Evolutionary conservation across 1,140 invertebrate species (phyloP).

Genomic region (Hyphantria cunea): DNA sequence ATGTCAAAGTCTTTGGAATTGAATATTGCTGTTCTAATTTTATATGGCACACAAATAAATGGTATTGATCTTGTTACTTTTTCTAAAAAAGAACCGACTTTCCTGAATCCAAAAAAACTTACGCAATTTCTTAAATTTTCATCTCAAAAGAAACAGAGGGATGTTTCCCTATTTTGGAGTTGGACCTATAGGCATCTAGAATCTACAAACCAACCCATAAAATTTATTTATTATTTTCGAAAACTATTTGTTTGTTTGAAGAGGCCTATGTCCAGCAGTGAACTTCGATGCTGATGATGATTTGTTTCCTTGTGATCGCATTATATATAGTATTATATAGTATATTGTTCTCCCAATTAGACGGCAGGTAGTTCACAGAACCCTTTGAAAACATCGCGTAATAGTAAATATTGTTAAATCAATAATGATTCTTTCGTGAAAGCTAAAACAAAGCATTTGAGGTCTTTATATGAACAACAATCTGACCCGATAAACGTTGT

Average conservation of each 20-base stretch:
- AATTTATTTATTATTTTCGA: not conserved
- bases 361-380: not conserved
- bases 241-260: too few species aligned
- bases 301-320: not conserved
- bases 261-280: too few species aligned
- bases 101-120: too few species aligned
- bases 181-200: too few species aligned
- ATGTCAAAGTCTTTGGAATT: conserved; percentile 28
- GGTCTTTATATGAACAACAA: not conserved
- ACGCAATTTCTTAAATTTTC: too few species aligned
- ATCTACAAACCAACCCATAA: not conserved
- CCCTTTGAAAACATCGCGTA: not conserved
- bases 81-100: too few species aligned
- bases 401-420: not conserved
- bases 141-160: too few species aligned
- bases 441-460: not conserved
- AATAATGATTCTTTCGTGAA: not conserved
- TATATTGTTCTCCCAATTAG: too few species aligned
- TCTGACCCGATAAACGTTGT: too few species aligned
- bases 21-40: not conserved
- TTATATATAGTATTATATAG: not conserved
- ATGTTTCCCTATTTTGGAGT: too few species aligned
- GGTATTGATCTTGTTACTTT: too few species aligned
- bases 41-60: not conserved
- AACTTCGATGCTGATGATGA: too few species aligned